Evolutionary conservation across 1,140 invertebrate species (phyloP), one percentile per base, ranked within the genome.

Genomic region (Armadillidium nasatum): DNA sequence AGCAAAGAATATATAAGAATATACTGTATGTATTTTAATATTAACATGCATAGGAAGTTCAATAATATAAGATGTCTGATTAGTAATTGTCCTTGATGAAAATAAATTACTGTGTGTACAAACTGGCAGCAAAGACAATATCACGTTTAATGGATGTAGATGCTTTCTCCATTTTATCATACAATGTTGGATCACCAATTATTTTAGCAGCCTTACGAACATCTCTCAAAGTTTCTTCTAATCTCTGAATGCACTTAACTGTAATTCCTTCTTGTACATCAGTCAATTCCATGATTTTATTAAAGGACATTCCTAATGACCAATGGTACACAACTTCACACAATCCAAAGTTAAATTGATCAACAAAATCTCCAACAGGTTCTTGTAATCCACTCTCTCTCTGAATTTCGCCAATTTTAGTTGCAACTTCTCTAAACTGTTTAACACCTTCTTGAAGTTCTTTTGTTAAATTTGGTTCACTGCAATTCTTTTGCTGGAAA

Each of bases 251-350:
- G 83, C 95, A 97, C 54, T 96, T 88, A 0, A 99, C 97, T 82
- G 99, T 98, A 54, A 98, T 94, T 4, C 98, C 98, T 87, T 99
- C 98, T 84, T 99, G 96, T 3, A 97, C 91, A 78, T 96, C 93
- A 0, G 95, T 97, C 66, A 96, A 85, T 73, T 91, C 87, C 89
- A 96, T 97, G 70, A 99, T 97, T 81, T 97, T 92, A 0, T 91
- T 89, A 85, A 99, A 99, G 0, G 94, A 91, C 87, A 94, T 91
- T 77, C 92, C 92, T 73, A 90, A 87, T 0, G 93, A 95, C 97
- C 97, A 99, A 83, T 98, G 93, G 84, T 97, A 96, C 0, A 98
- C 95, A 11, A 97, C 95, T 83, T 94, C 88, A 13, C 95, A 90
- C 11, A 99, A 86, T 13, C 94, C 94, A 85, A 98, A 98, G 83